A percentile compares a stretch with the other conserved stretches of the same genome.
These are phyloP conservation scores for Halcyon leucocephala DNA, from an alignment of 2,797 vertebrate species.

Conservation along the genomic window DNA sequence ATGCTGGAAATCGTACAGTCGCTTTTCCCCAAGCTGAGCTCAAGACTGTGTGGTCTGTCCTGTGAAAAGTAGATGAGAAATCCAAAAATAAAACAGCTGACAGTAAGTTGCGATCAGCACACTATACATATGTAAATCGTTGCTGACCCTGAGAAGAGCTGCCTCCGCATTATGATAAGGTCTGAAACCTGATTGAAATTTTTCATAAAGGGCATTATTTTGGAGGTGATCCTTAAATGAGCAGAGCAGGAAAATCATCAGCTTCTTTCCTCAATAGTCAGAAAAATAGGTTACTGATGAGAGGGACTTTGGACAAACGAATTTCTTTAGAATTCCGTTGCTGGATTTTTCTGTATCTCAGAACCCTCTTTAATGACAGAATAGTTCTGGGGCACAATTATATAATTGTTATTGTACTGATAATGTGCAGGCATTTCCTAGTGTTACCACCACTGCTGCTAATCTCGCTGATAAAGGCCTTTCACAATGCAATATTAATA, in stretches of 20 bases:
- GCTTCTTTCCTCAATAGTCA: neutral
- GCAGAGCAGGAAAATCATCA: slow-evolving; percentile 32
- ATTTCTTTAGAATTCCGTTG: neutral
- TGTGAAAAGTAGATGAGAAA: slow-evolving; percentile 64
- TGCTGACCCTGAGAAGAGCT: slow-evolving; percentile 67
- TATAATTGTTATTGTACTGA: neutral
- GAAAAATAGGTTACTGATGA: slow-evolving; percentile 28
- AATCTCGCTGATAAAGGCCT: slow-evolving; percentile 3
- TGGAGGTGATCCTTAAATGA: slow-evolving; percentile 47
- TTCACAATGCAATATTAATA: neutral
- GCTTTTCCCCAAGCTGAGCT: slow-evolving; percentile 19
- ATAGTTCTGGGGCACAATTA: neutral
- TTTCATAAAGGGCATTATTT: slow-evolving; percentile 62
- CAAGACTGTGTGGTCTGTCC: slow-evolving; percentile 62
- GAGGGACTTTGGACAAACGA: neutral
- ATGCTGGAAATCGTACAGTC: neutral
- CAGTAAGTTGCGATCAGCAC: slow-evolving; percentile 32
- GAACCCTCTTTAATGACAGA: neutral
- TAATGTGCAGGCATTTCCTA: neutral
- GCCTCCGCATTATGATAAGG: slow-evolving; percentile 54
- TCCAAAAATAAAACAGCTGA: slow-evolving; percentile 72
- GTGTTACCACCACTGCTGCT: neutral
- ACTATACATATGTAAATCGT: slow-evolving; percentile 61
- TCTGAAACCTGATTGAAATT: slow-evolving; percentile 66
- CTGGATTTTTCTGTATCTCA: neutral